Evolutionary conservation across 2,888 invertebrate genomes (phyloP).

Genomic region (Hymenopus coronatus): DNA sequence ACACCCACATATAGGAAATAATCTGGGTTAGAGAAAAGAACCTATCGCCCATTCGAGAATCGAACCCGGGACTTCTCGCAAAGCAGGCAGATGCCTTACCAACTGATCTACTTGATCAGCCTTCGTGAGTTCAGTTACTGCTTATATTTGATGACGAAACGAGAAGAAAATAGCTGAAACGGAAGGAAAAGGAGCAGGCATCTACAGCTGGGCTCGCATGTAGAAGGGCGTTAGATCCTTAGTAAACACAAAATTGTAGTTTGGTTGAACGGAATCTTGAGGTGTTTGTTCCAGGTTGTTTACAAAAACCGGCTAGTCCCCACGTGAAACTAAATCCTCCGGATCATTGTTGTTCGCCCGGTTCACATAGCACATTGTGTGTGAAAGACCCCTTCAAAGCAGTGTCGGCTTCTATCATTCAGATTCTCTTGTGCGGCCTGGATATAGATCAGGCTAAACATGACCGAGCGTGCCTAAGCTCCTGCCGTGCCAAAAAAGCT

Average conservation of each 20-base stretch:
- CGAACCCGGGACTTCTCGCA: no score
- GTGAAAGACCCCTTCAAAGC: background rate
- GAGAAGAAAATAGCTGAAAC: no score
- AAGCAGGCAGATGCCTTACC: no score
- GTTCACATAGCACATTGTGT: background rate
- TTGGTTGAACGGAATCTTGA: background rate
- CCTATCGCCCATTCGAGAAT: no score
- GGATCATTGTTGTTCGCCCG: background rate
- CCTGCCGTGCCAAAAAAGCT: background rate
- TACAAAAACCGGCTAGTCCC: background rate
- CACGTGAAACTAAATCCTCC: background rate
- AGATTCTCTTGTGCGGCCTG: background rate
- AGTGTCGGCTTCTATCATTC: background rate
- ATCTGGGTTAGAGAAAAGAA: no score
- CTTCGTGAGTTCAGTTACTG: no score
- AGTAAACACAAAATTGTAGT: background rate
- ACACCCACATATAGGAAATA: no score
- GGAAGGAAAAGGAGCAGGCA: background rate
- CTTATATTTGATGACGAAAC: no score
- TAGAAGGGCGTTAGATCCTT: background rate
- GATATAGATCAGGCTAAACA: constrained; percentile 1
- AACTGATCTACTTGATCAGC: no score
- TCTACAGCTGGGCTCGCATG: background rate
- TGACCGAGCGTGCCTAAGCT: background rate
- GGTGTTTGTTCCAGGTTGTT: background rate